Percentiles rank a stretch among this genome's conserved stretches.
Evolutionary conservation across 2,797 vertebrate species (phyloP).

Genomic region (Trematomus bernacchii): DNA sequence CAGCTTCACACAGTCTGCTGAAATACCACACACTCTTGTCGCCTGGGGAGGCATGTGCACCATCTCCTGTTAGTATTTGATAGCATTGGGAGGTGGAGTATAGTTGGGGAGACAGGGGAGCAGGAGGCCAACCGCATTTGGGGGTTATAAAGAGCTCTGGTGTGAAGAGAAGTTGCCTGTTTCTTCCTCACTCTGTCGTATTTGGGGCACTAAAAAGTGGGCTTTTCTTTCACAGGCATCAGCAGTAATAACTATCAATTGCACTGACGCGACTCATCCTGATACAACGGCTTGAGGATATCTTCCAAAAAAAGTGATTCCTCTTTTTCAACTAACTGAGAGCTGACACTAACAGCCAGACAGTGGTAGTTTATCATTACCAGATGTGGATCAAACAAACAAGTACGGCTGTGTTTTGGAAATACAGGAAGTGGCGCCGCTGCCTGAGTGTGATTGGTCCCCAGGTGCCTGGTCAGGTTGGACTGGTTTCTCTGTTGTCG

Average conservation of each 20-base stretch:
- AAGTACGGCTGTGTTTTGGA: constrained; percentile 62
- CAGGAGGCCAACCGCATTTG: constrained; percentile 22
- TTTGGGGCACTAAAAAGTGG: constrained; percentile 8
- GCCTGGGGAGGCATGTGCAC: constrained; percentile 57
- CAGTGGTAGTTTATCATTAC: not conserved
- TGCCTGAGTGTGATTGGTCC: constrained; percentile 60
- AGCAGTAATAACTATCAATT: constrained; percentile 48
- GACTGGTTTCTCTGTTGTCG: constrained; percentile 73
- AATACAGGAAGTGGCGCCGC: constrained; percentile 44
- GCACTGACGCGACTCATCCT: constrained; percentile 9
- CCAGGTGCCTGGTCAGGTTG: constrained; percentile 62
- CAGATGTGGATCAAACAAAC: constrained; percentile 9
- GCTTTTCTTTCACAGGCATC: not conserved
- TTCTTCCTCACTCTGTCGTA: not conserved
- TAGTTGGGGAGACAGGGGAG: not conserved
- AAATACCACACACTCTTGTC: constrained; percentile 71
- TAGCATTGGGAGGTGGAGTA: constrained; percentile 22
- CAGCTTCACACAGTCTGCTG: constrained; percentile 60
- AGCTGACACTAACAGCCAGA: constrained; percentile 6
- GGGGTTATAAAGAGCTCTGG: constrained; percentile 24
- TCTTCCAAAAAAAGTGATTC: too few relatives aligned
- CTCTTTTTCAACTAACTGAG: not conserved
- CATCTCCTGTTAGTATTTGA: constrained; percentile 53
- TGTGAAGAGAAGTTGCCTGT: constrained; percentile 26
- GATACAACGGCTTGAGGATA: too few relatives aligned